Evolutionary conservation across 1,140 invertebrate genomes (phyloP), one percentile per base, ranked within the genome.

Genomic region (Muscidifurax raptorellus): DNA sequence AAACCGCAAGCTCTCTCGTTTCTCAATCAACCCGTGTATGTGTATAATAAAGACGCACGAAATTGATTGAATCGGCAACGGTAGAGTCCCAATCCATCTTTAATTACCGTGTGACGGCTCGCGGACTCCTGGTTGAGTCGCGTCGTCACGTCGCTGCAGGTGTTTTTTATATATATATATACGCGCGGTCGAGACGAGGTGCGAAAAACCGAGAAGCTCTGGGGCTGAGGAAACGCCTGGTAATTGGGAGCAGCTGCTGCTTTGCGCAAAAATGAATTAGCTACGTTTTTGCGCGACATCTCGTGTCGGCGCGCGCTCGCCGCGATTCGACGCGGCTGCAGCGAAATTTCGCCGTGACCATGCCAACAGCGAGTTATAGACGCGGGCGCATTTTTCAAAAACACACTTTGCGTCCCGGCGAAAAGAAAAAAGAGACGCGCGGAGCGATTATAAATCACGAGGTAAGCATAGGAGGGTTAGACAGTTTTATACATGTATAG

Each of bases 351-450:
- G 52, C 47, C 47, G 47, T 52, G 47, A 52, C 47, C 47, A 52
- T 52, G 47, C 47, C 47, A 52, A 52, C 47, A 52, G 5, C 47
- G 47, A 15, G 47, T 52, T 52, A n/a, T 22, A 22, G 52, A 59
- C 52, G 52, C 22, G 52, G 22, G n/a, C 87, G 88, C 89, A 89
- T 91, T 88, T 91, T 90, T 92, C 87, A 91, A 91, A 92, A 92
- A 91, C 90, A 91, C 89, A 92, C 90, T 91, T 84, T 86, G 25
- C 52, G 22, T 7, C 22, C 15, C 2, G 52, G 18, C 72, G 80
- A 27, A 69, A 28, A 69, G 36, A 69, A 66, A 27, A 22, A 47
- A 6, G 44, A 5, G 2, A 66, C 15, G 64, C 64, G n/a, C 64
- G 10, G 2, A 3, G 6, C 36, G 40, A 78, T 83, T 83, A 78